phyloP scores from a whole-genome alignment of 2,797 vertebrate genomes.

The Vespertilio murinus region DNA sequence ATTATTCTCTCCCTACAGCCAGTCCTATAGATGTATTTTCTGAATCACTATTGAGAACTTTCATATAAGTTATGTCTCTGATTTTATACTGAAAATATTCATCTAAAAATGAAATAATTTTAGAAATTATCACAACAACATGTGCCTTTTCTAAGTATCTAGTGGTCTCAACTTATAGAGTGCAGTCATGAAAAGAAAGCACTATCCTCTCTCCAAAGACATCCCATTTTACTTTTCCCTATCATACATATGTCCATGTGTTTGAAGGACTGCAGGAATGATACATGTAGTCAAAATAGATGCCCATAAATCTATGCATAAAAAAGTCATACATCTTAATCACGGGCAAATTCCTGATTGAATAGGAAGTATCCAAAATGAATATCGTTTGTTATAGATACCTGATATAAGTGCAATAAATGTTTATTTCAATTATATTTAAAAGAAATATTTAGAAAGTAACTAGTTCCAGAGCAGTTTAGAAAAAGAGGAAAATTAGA shows the following conservation, averaged over 20 bases:
- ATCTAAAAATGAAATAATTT: background rate
- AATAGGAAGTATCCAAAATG: background rate
- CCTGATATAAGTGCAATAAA: background rate
- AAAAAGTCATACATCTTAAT: background rate
- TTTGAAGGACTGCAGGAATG: background rate
- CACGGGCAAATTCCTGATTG: background rate
- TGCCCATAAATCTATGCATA: background rate
- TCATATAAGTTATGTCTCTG: background rate
- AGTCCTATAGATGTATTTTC: background rate
- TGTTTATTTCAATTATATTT: slow-evolving; percentile 4
- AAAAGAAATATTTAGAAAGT: slow-evolving; percentile 28
- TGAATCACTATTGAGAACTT: background rate
- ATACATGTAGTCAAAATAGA: background rate
- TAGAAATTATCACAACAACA: background rate
- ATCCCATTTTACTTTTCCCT: background rate
- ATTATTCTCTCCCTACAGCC: background rate
- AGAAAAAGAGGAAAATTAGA: slow-evolving; percentile 29
- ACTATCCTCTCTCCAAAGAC: background rate
- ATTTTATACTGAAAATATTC: background rate
- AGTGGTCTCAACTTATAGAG: background rate
- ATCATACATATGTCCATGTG: background rate
- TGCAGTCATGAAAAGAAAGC: background rate
- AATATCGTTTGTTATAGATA: background rate
- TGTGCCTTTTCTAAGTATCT: background rate
- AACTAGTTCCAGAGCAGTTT: background rate